phyloP scores from a whole-genome alignment of 2,888 invertebrate species.

The Allacma fusca region DNA sequence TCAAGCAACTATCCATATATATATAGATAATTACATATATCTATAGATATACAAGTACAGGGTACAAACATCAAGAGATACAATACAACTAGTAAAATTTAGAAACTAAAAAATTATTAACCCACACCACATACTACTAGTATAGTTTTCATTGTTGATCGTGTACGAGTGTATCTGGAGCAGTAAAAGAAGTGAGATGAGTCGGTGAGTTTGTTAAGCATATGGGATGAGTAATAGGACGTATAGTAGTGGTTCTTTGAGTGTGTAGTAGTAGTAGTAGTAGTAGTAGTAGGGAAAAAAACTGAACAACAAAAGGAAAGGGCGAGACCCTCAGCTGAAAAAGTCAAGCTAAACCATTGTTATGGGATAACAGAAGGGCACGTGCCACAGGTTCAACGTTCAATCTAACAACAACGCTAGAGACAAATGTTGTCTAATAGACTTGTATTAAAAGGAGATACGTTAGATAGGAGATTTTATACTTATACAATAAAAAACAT shows the following conservation, averaged over 20 bases:
- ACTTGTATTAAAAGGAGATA: slow-evolving; percentile 8
- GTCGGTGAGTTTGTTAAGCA: neutral
- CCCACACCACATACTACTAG: no score
- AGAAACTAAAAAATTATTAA: no score
- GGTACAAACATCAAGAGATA: no score
- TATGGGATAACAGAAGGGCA: slow-evolving; percentile 29
- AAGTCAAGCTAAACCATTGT: slow-evolving; percentile 42
- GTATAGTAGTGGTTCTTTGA: neutral
- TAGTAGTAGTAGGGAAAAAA: neutral
- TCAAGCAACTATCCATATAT: no score
- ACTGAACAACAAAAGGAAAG: slow-evolving; percentile 32
- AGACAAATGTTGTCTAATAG: slow-evolving; percentile 26
- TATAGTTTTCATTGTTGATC: no score
- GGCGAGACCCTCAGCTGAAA: slow-evolving; percentile 38
- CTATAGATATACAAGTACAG: no score
- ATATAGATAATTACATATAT: no score
- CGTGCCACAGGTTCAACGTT: slow-evolving; percentile 48
- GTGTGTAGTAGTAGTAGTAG: neutral
- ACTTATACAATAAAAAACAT: no score
- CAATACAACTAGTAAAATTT: no score
- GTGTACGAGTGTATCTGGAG: no score
- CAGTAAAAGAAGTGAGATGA: no score
- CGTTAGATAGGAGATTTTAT: neutral
- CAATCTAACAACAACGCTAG: slow-evolving; percentile 25
- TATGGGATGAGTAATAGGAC: neutral